Conservation (phyloP, 2,113 vertebrate genomes). For the Speoplatyrhinus poulsoni region DNA sequence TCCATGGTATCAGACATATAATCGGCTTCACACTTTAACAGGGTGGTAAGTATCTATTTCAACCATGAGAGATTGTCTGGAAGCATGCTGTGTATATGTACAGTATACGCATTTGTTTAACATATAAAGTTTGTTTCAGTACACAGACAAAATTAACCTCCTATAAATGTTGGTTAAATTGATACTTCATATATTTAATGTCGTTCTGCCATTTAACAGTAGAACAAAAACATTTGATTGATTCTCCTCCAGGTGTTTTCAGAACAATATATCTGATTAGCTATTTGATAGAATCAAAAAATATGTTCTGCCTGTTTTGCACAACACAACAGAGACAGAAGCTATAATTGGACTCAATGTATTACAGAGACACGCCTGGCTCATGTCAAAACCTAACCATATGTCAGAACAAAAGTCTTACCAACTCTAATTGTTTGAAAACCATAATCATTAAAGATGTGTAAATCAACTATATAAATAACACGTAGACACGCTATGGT, state of each 20-base stretch:
- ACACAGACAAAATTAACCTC: not conserved
- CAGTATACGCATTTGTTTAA: not conserved
- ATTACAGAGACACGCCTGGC: too few species aligned
- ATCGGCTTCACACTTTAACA: not conserved
- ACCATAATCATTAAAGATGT: too few species aligned
- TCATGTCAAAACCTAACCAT: not conserved
- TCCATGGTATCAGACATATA: not conserved
- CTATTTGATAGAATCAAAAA: slow-evolving; percentile 10
- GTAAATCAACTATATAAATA: not conserved
- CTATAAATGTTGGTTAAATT: too few species aligned
- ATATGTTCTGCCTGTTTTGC: not conserved
- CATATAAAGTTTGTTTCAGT: not conserved
- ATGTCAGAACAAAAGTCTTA: too few species aligned
- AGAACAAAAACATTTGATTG: slow-evolving; percentile 1
- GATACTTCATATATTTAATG: too few species aligned
- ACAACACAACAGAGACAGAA: not conserved
- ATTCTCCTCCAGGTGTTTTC: not conserved
- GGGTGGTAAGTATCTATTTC: slow-evolving; percentile 2
- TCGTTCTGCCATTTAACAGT: too few species aligned
- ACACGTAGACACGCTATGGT: not conserved
- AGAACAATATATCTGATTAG: not conserved
- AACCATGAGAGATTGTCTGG: not conserved
- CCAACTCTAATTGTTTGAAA: too few species aligned
- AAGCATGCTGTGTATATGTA: not conserved
- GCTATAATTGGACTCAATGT: not conserved